Percentiles rank a stretch among this genome's conserved stretches.
Conservation (phyloP, 2,888 invertebrate species). For the Tinea semifulvella region DNA sequence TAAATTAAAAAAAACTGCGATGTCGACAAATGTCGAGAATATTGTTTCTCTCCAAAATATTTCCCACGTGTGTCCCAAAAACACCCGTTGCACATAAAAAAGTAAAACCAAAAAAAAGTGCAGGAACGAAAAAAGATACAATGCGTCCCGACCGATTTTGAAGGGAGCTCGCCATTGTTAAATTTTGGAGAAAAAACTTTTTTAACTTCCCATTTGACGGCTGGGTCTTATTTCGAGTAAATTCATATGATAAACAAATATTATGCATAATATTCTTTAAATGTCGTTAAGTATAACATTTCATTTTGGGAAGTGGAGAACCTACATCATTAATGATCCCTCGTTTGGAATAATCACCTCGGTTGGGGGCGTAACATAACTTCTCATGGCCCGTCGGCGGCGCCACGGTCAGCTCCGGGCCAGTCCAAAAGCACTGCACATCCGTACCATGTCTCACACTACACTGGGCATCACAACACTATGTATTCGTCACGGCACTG, state of each 20-base stretch:
- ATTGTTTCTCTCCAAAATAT: neutral
- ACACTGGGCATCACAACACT: conserved; percentile 34
- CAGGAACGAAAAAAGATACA: conserved; percentile 31
- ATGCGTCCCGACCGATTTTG: conserved; percentile 36
- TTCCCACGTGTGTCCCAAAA: conserved; percentile 8
- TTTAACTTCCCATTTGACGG: conserved; percentile 26
- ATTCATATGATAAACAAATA: conserved; percentile 1
- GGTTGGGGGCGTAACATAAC: conserved; percentile 62
- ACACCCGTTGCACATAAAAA: conserved; percentile 12
- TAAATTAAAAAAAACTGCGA: too few relatives aligned
- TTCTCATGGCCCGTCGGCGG: conserved; percentile 51
- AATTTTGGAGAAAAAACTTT: conserved; percentile 34
- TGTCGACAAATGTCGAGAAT: too few relatives aligned
- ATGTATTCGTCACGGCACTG: conserved; percentile 27
- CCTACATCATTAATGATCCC: conserved; percentile 9
- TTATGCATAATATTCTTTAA: too few relatives aligned
- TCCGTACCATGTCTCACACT: conserved; percentile 40
- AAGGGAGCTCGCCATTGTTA: conserved; percentile 49
- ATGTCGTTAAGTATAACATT: too few relatives aligned
- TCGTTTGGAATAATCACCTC: conserved; percentile 58
- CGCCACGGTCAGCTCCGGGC: conserved; percentile 52
- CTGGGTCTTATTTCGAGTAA: conserved; percentile 12
- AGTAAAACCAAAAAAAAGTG: conserved; percentile 10
- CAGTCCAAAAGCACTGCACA: conserved; percentile 31
- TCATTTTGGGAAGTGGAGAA: conserved; percentile 2